Evolutionary conservation across 2,797 vertebrate species (phyloP), one percentile per base, ranked within the genome.

Genomic region (Natrix natrix): DNA sequence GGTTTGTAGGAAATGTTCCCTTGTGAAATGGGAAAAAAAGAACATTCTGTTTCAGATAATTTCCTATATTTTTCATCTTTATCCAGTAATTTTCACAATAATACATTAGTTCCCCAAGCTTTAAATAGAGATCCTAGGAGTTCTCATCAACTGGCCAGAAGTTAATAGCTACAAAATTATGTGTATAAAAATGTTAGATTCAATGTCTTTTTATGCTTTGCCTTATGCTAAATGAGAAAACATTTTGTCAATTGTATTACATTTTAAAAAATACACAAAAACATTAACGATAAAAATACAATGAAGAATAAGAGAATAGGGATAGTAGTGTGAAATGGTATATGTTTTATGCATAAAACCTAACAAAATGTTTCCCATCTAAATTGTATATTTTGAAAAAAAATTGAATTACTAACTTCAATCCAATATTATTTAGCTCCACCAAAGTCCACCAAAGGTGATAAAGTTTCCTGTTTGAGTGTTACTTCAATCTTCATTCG

Each of bases 11-110:
- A 89, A 92, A 63, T 37, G 0, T 16, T 7, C 83, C 61, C 37
- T 86, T n/a, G n/a, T 48, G 55, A 57, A 48, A 20, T 26, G n/a
- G 60, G 57, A 20, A 8, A 37, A 78, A 78, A 54, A 87, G 52
- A 4, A 1, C 87, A 24, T 91, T 59, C 89, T 7, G 3, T 91
- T 95, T 10, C 37, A 86, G 1, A 2, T 94, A 4, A 20, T 55
- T 52, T 88, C 2, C 48, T 90, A 93, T 89, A 37, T 22, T 92
- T 92, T 89, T 48, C 0, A 4, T 91, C 52, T 93, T 90, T 91
- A 8, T 0, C 20, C 37, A 91, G 16, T 86, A 1, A 26, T 4
- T 1, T 63, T 69, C 88, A 86, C 7, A 8, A 37, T 93, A 92
- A 91, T 10, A 10, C 90, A 87, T 93, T 91, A 26, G 12, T 83